These are phyloP conservation scores for Wasmannia auropunctata DNA, from an alignment of 1,140 invertebrate genomes.

Conservation along the genomic window DNA sequence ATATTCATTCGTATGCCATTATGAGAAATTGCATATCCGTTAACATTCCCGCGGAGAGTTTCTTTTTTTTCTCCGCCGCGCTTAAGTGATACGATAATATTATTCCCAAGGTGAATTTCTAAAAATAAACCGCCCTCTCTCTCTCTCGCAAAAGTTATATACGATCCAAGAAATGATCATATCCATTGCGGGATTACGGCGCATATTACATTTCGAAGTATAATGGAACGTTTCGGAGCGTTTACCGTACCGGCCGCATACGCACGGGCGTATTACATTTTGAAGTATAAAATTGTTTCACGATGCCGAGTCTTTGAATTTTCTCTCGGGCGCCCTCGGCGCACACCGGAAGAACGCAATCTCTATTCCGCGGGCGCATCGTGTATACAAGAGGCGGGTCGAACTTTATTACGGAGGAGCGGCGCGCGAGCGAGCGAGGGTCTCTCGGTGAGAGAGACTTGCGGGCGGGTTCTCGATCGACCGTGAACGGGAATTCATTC, in stretches of 20 bases:
- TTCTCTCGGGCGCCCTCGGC: not conserved
- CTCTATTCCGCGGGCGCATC: constrained; percentile 59
- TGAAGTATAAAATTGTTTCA: constrained; percentile 36
- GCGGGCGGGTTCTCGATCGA: constrained; percentile 57
- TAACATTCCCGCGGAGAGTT: not conserved
- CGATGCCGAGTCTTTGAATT: constrained; percentile 25
- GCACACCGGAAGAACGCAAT: constrained; percentile 43
- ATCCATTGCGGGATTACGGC: constrained; percentile 28
- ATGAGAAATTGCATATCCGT: not conserved
- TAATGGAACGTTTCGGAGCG: constrained; percentile 49
- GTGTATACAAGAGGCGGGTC: constrained; percentile 41
- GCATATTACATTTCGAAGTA: constrained; percentile 51
- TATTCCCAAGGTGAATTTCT: not conserved
- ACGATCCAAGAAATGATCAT: not conserved
- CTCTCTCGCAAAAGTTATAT: no score
- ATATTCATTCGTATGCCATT: not conserved
- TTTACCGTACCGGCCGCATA: constrained; percentile 6
- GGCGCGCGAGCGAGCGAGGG: not conserved
- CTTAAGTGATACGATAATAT: not conserved
- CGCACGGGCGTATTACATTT: constrained; percentile 36
- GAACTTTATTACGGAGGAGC: constrained; percentile 64
- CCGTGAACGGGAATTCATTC: constrained; percentile 67
- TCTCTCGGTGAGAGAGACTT: constrained; percentile 31
- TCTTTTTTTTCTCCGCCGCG: no score
- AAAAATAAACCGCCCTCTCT: not conserved